Evolutionary conservation across 2,797 vertebrate species (phyloP).

Genomic region (Malurus leucopterus): DNA sequence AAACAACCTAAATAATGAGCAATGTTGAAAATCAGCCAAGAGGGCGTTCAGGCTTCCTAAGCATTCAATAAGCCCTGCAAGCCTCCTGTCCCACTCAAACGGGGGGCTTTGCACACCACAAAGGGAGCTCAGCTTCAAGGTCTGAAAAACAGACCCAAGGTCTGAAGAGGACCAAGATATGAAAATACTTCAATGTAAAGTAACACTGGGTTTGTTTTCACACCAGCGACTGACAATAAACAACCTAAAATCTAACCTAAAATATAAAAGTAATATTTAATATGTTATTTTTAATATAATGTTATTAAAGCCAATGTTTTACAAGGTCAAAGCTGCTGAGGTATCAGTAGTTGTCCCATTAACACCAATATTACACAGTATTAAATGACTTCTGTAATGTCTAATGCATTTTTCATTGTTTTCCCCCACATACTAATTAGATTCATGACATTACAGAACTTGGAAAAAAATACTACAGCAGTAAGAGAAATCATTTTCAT

Average conservation of each 20-base stretch:
- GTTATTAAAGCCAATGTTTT: background rate
- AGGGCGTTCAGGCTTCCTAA: background rate
- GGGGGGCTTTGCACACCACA: background rate
- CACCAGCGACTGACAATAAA: background rate
- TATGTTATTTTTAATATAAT: background rate
- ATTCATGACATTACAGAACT: background rate
- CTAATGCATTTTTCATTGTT: background rate
- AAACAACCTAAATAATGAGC: background rate
- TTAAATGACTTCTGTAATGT: background rate
- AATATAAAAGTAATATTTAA: background rate
- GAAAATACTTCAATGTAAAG: background rate
- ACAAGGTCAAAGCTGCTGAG: background rate
- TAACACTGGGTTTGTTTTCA: background rate
- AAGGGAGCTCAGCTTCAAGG: background rate
- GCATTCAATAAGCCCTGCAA: background rate
- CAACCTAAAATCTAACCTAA: background rate
- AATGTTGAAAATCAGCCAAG: background rate
- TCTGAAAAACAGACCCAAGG: background rate
- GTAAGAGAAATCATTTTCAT: background rate
- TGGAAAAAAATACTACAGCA: background rate
- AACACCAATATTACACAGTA: background rate
- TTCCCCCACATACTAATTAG: background rate
- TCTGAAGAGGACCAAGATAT: background rate
- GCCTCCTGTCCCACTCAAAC: background rate
- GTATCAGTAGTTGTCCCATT: background rate